Base-by-base conservation (phyloP, 2,113 vertebrate genomes). In the Illadopsis cleaveri region DNA sequence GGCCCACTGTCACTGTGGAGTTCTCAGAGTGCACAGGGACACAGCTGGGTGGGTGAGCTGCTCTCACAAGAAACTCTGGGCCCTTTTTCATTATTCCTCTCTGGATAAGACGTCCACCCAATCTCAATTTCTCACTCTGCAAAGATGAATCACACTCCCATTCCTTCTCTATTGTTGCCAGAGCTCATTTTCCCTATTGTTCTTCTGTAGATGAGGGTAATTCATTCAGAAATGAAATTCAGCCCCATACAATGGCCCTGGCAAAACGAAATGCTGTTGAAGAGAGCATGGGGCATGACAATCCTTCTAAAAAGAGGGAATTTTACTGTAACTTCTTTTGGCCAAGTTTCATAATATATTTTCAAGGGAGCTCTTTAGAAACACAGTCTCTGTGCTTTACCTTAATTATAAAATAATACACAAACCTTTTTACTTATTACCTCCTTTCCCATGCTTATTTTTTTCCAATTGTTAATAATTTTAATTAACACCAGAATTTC, bases 401-500 rank as follows among this genome's bases (percentile, higher is more conserved):
- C 69, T 79, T 86, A 89, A 68, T 33, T 35, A 69, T 37, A 16
- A 82, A 86, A 77, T 25, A 44, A 33, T 1, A 25, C 0, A 4
- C 24, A 86, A 94, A 56, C 7, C 5, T 35, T 84, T 69, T 73
- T 86, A 94, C 84, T 47, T 90, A 53, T 82, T 95, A 42, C 53
- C 23, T 77, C 38, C 21, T 66, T 86, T 78, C 81, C 51, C 57
- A 87, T 91, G 83, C 89, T 94, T 95, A 83, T 79, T 95, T 95
- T 93, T 72, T 80, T 90, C 78, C 68, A 70, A 78, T 91, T 96
- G 82, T 82, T 94, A 96, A 92, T 80, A 93, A 95, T 95, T 98
- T 96, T 98, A 97, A 98, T 97, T 97, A 97, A 97, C 91, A 96
- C 91, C 95, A 97, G 81, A 91, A 92, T 91, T 96, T 93, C 80